Conservation (phyloP, 2,888 invertebrate species). For the Oxyscelio sp. region DNA sequence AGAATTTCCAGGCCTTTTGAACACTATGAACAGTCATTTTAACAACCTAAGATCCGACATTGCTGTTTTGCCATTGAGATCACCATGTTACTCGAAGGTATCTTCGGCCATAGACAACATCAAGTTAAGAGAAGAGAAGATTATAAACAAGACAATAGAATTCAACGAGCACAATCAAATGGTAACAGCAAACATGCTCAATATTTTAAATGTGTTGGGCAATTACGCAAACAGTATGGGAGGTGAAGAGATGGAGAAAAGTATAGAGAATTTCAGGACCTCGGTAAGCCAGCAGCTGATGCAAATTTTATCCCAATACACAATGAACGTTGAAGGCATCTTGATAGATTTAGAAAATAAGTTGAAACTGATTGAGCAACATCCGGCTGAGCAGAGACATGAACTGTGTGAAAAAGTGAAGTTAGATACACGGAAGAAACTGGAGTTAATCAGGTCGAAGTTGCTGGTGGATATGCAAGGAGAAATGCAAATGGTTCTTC, state of each 20-base stretch:
- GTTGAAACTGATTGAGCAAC: background rate
- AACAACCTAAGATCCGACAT: background rate
- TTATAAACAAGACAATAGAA: conserved; percentile 13
- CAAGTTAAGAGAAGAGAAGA: background rate
- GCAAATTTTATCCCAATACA: too few relatives aligned
- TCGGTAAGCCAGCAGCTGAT: too few relatives aligned
- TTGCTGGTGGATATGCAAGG: conserved; percentile 12
- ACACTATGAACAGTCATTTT: conserved; percentile 32
- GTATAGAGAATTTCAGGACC: too few relatives aligned
- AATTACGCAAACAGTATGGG: background rate
- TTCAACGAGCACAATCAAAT: conserved; percentile 34
- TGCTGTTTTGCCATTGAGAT: conserved; percentile 9
- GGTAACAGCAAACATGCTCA: conserved; percentile 12
- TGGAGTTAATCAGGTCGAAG: too few relatives aligned
- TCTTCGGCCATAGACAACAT: conserved; percentile 36
- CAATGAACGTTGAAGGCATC: background rate
- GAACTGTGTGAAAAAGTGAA: too few relatives aligned
- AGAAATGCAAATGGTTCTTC: conserved; percentile 4
- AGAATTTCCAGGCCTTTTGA: conserved; percentile 8
- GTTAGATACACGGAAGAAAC: too few relatives aligned
- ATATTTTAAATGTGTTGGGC: background rate
- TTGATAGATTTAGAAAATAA: background rate
- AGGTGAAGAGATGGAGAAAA: conserved; percentile 2
- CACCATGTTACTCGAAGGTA: conserved; percentile 20
- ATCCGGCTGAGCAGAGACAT: background rate